These are phyloP conservation scores for Melanostoma scalare DNA, from an alignment of 2,888 invertebrate genomes.

Conservation along the genomic window DNA sequence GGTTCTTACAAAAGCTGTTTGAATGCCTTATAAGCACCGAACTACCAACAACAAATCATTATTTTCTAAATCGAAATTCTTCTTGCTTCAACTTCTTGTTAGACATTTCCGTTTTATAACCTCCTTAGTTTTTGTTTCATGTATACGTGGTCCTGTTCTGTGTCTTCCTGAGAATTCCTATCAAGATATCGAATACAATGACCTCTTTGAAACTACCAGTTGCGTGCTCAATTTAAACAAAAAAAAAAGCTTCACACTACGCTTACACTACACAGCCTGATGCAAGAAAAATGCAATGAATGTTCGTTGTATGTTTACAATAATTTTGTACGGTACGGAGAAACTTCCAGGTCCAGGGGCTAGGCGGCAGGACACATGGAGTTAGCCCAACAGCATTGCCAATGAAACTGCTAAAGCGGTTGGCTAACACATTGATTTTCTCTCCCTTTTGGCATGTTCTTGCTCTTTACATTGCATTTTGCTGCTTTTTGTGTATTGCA, in stretches of 20 bases:
- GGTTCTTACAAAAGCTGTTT: too few relatives aligned
- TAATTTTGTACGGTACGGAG: constrained; percentile 21
- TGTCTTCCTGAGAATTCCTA: constrained; percentile 21
- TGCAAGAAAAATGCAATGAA: constrained; percentile 38
- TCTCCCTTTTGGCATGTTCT: constrained; percentile 11
- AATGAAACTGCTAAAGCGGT: constrained; percentile 34
- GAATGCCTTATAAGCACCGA: too few relatives aligned
- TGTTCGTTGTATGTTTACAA: constrained; percentile 50
- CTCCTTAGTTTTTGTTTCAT: too few relatives aligned
- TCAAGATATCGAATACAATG: constrained; percentile 65
- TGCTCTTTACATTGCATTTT: constrained; percentile 35
- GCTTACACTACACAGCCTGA: constrained; percentile 4
- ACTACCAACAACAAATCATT: too few relatives aligned
- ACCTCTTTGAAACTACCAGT: constrained; percentile 58
- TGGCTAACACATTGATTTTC: neutral
- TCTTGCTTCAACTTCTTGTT: too few relatives aligned
- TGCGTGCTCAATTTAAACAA: constrained; percentile 28
- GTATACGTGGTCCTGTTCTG: neutral
- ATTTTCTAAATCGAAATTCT: too few relatives aligned
- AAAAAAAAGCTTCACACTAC: neutral
- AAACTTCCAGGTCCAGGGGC: constrained; percentile 10
- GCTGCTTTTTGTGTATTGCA: neutral
- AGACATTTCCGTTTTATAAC: too few relatives aligned
- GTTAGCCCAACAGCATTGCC: neutral
- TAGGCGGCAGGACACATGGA: neutral